Evolutionary conservation across 2,888 invertebrate species (phyloP), one percentile per base, ranked within the genome.

Genomic region (Villa cingulata): DNA sequence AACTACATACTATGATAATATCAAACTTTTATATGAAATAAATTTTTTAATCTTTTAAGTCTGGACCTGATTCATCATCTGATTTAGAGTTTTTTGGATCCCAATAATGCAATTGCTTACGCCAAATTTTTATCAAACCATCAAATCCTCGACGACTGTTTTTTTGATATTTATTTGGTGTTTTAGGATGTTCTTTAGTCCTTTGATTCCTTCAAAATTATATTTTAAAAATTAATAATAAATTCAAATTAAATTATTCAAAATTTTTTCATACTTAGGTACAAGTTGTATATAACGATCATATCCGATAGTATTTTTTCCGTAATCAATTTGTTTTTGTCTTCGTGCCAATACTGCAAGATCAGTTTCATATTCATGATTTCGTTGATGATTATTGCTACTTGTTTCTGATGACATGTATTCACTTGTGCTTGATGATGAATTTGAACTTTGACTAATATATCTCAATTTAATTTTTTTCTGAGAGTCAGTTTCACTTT

Each of bases 131-230:
- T 1, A 95, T 79, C 54, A 92, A 75, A 27, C 83, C 82, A 65
- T 97, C 96, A 85, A 92, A 97, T 14, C 87, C 91, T 55, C 96
- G 75, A 38, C 96, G 77, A 57, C 92, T 92, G 67, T 87, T 91
- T 68, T 91, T 90, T 23, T 77, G 64, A 61, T 77, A 76, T 68
- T 91, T 94, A 57, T 90, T 86, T 4, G 96, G 96, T 2, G 96
- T 96, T 59, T 76, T 77, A 2, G 95, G 96, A 68, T 95, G 86
- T 5, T 80, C 79, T 48, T 73, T 74, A 34, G 72, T 71, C 27
- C 91, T 75, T 54, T 77, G 62, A 1, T 72, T 63, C 55, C 81
- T 82, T 57, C 50, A 72, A 72, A 37, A 43, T 45, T 17, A n/a
- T n/a, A n/a, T n/a, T n/a, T n/a, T n/a, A n/a, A 15, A 36, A 10